Evolutionary conservation across 2,888 invertebrate genomes (phyloP), one percentile per base, ranked within the genome.

Genomic region (Unio delphinus): DNA sequence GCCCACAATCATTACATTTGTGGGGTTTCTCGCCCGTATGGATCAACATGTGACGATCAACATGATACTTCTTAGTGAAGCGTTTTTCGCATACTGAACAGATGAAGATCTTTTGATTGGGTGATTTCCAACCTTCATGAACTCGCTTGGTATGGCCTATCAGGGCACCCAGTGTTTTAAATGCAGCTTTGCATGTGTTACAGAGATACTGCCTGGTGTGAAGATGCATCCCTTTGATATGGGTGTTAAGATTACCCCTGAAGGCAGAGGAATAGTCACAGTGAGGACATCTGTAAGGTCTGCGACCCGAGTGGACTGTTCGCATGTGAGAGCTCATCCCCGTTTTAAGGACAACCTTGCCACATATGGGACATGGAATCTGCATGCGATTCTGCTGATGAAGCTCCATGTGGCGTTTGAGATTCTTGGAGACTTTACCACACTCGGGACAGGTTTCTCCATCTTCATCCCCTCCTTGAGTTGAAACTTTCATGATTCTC

Each of bases 21-120:
- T 87, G 87, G 18, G 86, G 86, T 73, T 85, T 86, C 75, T 86
- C 86, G 34, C 87, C 78, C 6, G 87, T 87, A 71, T 87, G 87
- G 60, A 87, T 86, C 67, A 86, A 71, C 86, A 87, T 87, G 73
- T 87, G 86, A 3, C 87, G 71, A 69, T 87, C 86, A 34, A 87
- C 86, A 62, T 87, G 87, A 76, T 86, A 87, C 71, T 87, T 87
- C 81, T 87, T 87, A n/a, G 86, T 86, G 73, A 87, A 87, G 23
- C 86, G 72, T 73, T 87, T 87, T 75, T 87, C 86, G 70, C 87
- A 87, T n/a, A 86, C 87, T 7, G 86, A 86, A 74, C 87, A 87
- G 61, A 86, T 86, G 67, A 87, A 87, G 73, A 87, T 86, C 73
- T 86, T 86, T 74, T 87, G 86, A 69, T 87, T 87, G n/a, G 87